Conservation (phyloP, 2,113 vertebrate species). For the Gobiocypris rarus region DNA sequence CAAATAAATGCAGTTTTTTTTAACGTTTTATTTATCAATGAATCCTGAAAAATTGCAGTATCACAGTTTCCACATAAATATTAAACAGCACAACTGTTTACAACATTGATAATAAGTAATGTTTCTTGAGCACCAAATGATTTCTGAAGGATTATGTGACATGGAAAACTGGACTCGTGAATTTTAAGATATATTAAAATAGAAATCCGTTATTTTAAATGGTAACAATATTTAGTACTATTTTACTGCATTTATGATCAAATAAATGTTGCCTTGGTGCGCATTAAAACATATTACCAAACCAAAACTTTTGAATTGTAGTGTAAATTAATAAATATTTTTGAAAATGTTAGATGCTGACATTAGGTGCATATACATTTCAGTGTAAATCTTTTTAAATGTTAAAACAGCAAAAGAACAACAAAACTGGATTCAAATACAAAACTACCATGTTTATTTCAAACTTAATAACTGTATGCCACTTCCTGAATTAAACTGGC, state of each 20-base stretch:
- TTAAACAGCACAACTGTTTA: background rate
- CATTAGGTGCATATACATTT: background rate
- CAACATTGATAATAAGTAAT: background rate
- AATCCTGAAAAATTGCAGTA: too few species aligned
- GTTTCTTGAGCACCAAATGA: background rate
- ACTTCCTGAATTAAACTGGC: too few species aligned
- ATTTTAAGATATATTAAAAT: background rate
- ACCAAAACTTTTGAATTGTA: background rate
- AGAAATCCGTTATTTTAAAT: background rate
- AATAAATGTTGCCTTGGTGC: background rate
- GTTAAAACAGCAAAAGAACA: background rate
- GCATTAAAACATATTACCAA: background rate
- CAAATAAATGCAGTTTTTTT: background rate
- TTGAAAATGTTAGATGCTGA: background rate
- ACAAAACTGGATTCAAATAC: too few species aligned
- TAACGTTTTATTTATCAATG: background rate
- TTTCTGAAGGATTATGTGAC: background rate
- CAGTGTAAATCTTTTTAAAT: background rate
- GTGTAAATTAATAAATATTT: background rate
- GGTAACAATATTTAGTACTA: background rate
- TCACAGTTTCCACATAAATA: background rate
- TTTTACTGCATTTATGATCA: background rate
- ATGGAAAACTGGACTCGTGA: too few species aligned
- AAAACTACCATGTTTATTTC: too few species aligned
- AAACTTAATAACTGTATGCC: too few species aligned